A percentile compares a stretch with the other conserved stretches of the same genome.
Conservation (phyloP, 2,888 invertebrate genomes). For the Troilus luridus region DNA sequence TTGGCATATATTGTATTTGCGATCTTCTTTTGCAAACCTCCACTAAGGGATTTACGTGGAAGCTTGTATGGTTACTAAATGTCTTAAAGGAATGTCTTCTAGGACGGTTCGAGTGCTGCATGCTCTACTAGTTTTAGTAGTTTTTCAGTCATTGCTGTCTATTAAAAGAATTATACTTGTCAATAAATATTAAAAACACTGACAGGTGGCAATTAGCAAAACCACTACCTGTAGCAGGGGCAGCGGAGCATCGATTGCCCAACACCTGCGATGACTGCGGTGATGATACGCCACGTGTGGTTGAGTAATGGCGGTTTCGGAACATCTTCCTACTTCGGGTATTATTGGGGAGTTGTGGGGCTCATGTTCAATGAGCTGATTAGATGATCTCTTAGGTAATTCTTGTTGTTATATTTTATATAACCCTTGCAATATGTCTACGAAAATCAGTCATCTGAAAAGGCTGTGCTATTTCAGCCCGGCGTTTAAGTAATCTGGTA, state of each 20-base stretch:
- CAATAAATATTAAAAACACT: background rate
- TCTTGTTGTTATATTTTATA: conserved; percentile 30
- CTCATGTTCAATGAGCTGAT: conserved; percentile 29
- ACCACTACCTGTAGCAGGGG: background rate
- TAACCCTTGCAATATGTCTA: conserved; percentile 26
- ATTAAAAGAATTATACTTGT: background rate
- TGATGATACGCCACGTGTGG: conserved; percentile 18
- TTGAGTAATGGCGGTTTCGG: background rate
- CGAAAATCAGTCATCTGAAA: conserved; percentile 33
- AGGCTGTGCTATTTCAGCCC: background rate
- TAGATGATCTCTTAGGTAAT: conserved; percentile 23
- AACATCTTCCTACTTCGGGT: background rate
- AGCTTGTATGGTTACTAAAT: too few species aligned
- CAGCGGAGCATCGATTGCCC: background rate
- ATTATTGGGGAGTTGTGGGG: background rate
- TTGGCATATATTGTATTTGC: too few species aligned
- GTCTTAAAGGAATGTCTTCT: too few species aligned
- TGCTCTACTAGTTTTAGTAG: too few species aligned
- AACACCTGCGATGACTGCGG: background rate
- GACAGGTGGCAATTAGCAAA: background rate
- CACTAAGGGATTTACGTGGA: too few species aligned
- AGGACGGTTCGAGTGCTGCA: too few species aligned
- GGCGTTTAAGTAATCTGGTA: background rate
- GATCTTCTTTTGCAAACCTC: too few species aligned
- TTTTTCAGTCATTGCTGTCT: background rate